A percentile compares a stretch with the other conserved stretches of the same genome.
Evolutionary conservation across 2,888 invertebrate species (phyloP).

Genomic region (Margaritifera margaritifera): DNA sequence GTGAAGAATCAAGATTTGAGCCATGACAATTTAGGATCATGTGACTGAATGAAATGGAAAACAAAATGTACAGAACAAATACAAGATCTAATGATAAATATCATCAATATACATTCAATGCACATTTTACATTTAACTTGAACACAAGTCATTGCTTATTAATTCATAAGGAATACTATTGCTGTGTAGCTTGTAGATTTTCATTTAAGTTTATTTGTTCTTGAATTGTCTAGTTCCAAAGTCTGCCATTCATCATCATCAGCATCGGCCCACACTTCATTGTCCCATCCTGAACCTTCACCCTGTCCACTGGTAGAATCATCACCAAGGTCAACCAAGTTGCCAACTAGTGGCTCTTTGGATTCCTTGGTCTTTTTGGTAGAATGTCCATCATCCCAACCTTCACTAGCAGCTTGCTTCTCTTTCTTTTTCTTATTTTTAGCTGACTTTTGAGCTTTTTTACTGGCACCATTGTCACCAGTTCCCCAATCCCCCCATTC

Average conservation of each 20-base stretch:
- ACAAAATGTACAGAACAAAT: no score
- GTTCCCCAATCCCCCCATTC: constrained; percentile 54
- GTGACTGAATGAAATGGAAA: no score
- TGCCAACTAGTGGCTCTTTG: constrained; percentile 63
- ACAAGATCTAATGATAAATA: no score
- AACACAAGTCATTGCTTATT: no score
- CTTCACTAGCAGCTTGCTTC: constrained; percentile 35
- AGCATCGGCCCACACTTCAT: constrained; percentile 66
- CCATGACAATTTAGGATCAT: no score
- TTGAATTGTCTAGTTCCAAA: constrained; percentile 51
- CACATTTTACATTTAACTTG: no score
- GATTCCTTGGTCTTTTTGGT: constrained; percentile 47
- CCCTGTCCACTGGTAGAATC: constrained; percentile 28
- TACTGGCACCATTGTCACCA: constrained; percentile 33
- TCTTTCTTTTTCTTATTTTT: constrained; percentile 45
- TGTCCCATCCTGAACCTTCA: constrained; percentile 59
- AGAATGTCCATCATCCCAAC: constrained; percentile 47
- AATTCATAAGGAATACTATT: no score
- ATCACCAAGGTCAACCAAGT: constrained; percentile 63
- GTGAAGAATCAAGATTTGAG: no score
- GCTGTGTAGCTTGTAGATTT: no score
- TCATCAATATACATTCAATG: no score
- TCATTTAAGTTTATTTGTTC: constrained; percentile 40
- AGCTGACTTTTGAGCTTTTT: constrained; percentile 45
- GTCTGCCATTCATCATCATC: constrained; percentile 67